A percentile compares a stretch with the other conserved stretches of the same genome.
These are phyloP conservation scores for Plagodis pulveraria DNA, from an alignment of 2,888 invertebrate genomes.

Conservation along the genomic window DNA sequence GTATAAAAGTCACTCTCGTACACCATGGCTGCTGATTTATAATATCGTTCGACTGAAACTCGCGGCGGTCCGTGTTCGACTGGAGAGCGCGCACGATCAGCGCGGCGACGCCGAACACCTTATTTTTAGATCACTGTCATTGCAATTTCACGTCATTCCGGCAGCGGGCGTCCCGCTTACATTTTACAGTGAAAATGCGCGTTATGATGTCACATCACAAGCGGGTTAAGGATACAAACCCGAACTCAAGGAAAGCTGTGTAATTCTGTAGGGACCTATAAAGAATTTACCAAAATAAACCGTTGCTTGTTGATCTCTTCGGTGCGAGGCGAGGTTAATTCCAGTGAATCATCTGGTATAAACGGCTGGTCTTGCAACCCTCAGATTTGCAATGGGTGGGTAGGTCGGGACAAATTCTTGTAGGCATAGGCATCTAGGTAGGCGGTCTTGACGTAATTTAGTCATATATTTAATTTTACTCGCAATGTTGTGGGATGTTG, in stretches of 20 bases:
- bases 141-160: conserved; percentile 80
- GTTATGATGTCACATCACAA: conserved; percentile 44
- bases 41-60: conserved; percentile 75
- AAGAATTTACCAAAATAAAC: conserved; percentile 49
- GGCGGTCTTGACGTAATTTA: conserved; percentile 35
- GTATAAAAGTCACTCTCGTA: conserved; percentile 97
- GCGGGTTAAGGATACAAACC: conserved; percentile 75
- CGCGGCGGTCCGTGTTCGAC: conserved; percentile 81
- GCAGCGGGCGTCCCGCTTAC: conserved; percentile 52
- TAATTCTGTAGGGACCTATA: conserved; percentile 37
- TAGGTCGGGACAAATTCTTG: conserved; percentile 39
- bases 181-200: conserved; percentile 61
- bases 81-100: conserved; percentile 60
- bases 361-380: conserved; percentile 33
- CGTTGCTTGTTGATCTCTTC: background rate
- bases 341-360: conserved; percentile 41
- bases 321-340: conserved; percentile 10
- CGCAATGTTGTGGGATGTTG: background rate
- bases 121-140: conserved; percentile 84
- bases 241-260: conserved; percentile 47
- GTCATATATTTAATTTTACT: conserved; percentile 7
- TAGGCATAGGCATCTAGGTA: conserved; percentile 28
- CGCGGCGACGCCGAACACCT: conserved; percentile 59
- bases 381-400: conserved; percentile 37
- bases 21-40: conserved; percentile 88